These are phyloP conservation scores for Rhabditoides inermis DNA, from an alignment of 2,888 invertebrate genomes.

Conservation along the genomic window DNA sequence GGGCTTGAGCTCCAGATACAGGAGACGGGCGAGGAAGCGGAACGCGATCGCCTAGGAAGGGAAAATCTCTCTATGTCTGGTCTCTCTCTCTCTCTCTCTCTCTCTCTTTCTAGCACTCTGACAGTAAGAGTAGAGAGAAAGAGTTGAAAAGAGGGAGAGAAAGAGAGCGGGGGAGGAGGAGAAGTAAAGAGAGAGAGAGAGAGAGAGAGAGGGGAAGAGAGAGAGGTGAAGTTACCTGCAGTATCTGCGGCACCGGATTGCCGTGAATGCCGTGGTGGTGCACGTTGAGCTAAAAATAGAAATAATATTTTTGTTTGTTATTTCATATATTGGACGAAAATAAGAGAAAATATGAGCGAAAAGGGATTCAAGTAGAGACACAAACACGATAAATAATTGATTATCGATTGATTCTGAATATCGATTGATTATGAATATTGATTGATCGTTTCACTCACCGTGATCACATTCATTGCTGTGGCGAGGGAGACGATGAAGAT, in stretches of 20 bases:
- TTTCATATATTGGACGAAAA: background rate
- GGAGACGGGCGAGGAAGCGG: constrained; percentile 31
- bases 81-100: background rate
- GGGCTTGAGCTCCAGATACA: constrained; percentile 39
- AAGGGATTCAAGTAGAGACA: no score
- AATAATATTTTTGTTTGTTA: background rate
- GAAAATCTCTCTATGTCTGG: no score
- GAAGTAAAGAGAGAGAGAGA: no score
- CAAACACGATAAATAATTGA: no score
- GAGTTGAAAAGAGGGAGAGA: background rate
- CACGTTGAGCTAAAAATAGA: constrained; percentile 62
- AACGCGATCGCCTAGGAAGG: constrained; percentile 44
- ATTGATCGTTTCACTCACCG: constrained; percentile 53
- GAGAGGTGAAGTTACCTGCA: constrained; percentile 12
- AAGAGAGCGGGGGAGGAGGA: no score
- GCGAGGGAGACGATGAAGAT: constrained; percentile 58
- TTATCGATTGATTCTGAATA: no score
- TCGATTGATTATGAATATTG: no score
- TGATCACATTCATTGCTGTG: constrained; percentile 67
- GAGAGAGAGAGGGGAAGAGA: no score
- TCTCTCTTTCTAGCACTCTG: background rate
- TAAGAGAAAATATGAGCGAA: background rate
- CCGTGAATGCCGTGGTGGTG: constrained; percentile 57
- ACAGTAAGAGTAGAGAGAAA: background rate
- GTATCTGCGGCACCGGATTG: constrained; percentile 38